Base-by-base conservation (phyloP, 2,888 invertebrate species). In the Pseudoips prasinana region DNA sequence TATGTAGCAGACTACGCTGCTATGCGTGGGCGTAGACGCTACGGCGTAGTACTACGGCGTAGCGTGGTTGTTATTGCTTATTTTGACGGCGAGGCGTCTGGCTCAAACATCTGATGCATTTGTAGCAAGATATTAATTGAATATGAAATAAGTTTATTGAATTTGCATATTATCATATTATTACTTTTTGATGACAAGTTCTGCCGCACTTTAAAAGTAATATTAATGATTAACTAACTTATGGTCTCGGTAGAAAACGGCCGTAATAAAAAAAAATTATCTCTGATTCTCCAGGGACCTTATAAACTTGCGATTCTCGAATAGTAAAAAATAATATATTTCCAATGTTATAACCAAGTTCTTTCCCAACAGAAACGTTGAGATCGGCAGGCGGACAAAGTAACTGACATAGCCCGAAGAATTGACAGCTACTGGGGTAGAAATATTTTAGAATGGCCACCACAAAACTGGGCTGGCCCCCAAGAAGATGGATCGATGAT, bases 21-120 rank as follows among this genome's bases (percentile, higher is more conserved):
- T 67, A 64, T 59, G 73, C 70, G 73, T 72, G 69, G 73, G 73
- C 60, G 74, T 36, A 56, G 58, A 65, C 58, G 39, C 46, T 58
- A 58, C 59, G 47, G 33, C 43, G 51, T 60, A 58, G 48, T 45
- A 41, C 44, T 46, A 50, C 33, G 43, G 34, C 55, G 64, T 60
- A 47, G 55, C 47, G 50, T 54, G n/a, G n/a, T 46, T 47, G 46
- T 52, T 66, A 64, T 64, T 64, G 54, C 57, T 58, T 60, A 58
- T 62, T 56, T 55, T 39, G 56, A 55, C 55, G 58, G 44, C 50
- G 51, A 42, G 46, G 14, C 14, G 14, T 14, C n/a, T n/a, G n/a
- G 49, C 40, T 30, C 26, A 27, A 50, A 49, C 61, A 64, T 58
- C 59, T 64, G 61, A 49, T 54, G 24, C 37, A 37, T 11, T 41